phyloP scores from a whole-genome alignment of 2,797 vertebrate species.

The Zalophus californianus region DNA sequence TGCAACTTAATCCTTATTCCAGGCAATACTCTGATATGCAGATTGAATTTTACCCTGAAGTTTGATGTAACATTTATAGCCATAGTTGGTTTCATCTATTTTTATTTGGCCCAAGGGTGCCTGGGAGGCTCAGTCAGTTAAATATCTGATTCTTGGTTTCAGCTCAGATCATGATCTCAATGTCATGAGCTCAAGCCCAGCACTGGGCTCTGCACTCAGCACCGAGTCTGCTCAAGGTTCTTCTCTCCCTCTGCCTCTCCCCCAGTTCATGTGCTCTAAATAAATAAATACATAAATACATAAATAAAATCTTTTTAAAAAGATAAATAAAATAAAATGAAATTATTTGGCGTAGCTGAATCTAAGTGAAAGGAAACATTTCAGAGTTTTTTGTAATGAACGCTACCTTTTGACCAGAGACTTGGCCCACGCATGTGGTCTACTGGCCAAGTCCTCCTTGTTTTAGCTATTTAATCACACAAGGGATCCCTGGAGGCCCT shows the following conservation, averaged over 20 bases:
- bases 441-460: slow-evolving; percentile 49
- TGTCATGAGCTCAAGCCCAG: not conserved
- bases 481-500: not conserved
- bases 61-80: not conserved
- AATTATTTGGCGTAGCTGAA: slow-evolving; percentile 33
- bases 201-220: not conserved
- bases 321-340: not conserved
- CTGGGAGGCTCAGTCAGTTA: not conserved
- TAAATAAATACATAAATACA: not conserved
- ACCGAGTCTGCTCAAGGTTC: not conserved
- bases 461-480: slow-evolving; percentile 52
- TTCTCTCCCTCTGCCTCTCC: not conserved
- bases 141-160: not conserved
- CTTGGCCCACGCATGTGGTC: slow-evolving; percentile 1
- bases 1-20: not conserved
- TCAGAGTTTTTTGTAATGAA: slow-evolving; percentile 46
- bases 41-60: not conserved
- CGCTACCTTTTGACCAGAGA: slow-evolving; percentile 5
- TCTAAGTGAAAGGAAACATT: slow-evolving; percentile 49
- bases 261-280: not conserved
- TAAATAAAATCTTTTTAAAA: not conserved
- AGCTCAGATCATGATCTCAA: not conserved
- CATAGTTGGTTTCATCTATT: slow-evolving; percentile 10
- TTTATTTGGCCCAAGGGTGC: slow-evolving; percentile 7
- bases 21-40: not conserved